phyloP scores from a whole-genome alignment of 2,113 vertebrate species.

The Scytalopus superciliaris region DNA sequence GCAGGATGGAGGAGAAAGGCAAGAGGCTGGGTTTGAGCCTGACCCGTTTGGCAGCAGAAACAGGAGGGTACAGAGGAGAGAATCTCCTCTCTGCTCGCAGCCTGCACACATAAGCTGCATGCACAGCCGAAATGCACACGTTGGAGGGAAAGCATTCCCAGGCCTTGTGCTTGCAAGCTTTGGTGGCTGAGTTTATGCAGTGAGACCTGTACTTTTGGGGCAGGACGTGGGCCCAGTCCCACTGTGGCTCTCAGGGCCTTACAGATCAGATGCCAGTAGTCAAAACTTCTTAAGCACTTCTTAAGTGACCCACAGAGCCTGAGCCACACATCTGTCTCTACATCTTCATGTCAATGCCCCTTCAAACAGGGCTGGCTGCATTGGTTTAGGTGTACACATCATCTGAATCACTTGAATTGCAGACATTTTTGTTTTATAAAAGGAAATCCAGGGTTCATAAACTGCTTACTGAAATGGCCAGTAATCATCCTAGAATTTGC shows the following conservation, averaged over 20 bases:
- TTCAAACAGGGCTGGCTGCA: fast-evolving
- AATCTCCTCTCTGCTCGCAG: background rate
- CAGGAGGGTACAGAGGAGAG: background rate
- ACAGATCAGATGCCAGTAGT: background rate
- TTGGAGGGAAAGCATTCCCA: fast-evolving
- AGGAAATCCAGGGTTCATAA: background rate
- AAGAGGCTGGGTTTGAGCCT: background rate
- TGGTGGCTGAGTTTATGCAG: background rate
- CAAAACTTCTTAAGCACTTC: background rate
- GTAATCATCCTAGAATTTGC: background rate
- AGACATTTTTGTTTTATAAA: background rate
- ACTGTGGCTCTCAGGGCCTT: fast-evolving
- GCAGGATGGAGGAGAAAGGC: background rate
- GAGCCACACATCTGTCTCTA: background rate
- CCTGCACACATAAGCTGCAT: fast-evolving
- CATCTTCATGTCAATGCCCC: fast-evolving
- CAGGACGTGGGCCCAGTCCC: background rate
- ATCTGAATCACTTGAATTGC: background rate
- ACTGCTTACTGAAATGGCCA: background rate
- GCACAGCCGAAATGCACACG: fast-evolving
- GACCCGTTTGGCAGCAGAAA: background rate
- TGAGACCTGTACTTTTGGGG: background rate
- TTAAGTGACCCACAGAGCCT: background rate
- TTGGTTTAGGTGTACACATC: background rate
- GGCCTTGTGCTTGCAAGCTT: fast-evolving